A percentile compares a stretch with the other conserved stretches of the same genome.
Conservation (phyloP, 2,888 invertebrate species). For the Rhopalosiphum nymphaeae region DNA sequence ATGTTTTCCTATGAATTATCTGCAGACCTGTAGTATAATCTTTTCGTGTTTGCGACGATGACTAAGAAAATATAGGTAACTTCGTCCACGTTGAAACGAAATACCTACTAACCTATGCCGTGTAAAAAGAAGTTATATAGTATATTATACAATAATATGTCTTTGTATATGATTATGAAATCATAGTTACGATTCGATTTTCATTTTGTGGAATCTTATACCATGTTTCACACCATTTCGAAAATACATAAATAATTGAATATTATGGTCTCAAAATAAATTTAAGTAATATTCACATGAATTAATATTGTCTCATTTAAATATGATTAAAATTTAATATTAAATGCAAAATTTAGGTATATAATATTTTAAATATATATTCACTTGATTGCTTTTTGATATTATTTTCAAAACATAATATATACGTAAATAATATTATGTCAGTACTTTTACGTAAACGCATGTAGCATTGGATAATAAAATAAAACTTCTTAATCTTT, state of each 20-base stretch:
- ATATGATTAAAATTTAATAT: background rate
- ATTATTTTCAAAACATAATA: background rate
- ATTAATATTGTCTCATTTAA: background rate
- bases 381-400: background rate
- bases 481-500: background rate
- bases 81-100: background rate
- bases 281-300: background rate
- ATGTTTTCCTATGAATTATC: background rate
- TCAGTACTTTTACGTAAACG: background rate
- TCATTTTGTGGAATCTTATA: background rate
- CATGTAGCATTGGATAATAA: background rate
- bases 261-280: background rate
- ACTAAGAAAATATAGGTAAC: background rate
- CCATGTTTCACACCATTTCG: background rate
- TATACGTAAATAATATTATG: background rate
- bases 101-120: background rate
- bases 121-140: background rate
- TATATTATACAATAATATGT: background rate
- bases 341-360: background rate
- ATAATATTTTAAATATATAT: background rate
- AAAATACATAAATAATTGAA: background rate
- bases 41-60: background rate
- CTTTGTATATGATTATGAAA: background rate
- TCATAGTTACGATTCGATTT: background rate
- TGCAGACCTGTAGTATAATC: background rate